Evolutionary conservation across 1,140 invertebrate genomes (phyloP).

Genomic region (Lasioglossum baleicum): DNA sequence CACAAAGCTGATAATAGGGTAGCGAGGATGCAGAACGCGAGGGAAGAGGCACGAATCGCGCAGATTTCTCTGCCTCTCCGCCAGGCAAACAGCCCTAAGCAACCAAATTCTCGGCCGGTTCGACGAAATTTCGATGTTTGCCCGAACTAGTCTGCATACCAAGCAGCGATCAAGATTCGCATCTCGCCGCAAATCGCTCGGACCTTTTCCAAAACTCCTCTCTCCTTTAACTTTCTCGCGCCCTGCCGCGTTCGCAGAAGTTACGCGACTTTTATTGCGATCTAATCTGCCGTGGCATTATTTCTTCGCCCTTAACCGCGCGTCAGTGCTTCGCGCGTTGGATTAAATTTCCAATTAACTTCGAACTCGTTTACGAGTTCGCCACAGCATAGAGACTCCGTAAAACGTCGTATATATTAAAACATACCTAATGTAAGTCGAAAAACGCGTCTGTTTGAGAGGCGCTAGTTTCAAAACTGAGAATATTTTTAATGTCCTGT

Average conservation of each 20-base stretch:
- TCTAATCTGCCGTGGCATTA: slow-evolving; percentile 1
- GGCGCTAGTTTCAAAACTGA: too few relatives aligned
- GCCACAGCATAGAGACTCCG: neutral
- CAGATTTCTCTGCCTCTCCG: slow-evolving; percentile 45
- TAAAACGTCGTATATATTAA: neutral
- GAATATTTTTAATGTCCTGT: too few relatives aligned
- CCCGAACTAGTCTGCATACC: slow-evolving; percentile 56
- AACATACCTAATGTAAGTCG: neutral
- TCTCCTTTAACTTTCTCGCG: neutral
- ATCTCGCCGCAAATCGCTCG: slow-evolving; percentile 12
- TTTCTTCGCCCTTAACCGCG: neutral
- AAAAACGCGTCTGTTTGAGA: too few relatives aligned
- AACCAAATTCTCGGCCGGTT: slow-evolving; percentile 44
- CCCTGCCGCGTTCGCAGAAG: neutral
- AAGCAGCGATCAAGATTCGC: slow-evolving; percentile 45
- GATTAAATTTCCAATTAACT: neutral
- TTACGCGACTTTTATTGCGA: slow-evolving; percentile 2
- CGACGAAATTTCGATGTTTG: slow-evolving; percentile 59
- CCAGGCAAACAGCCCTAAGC: slow-evolving; percentile 46
- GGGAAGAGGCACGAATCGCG: neutral
- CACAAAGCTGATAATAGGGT: neutral
- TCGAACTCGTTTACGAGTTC: neutral
- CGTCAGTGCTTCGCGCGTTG: too few relatives aligned
- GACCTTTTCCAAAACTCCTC: neutral
- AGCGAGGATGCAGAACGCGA: neutral